These are phyloP conservation scores for Hippolais icterina DNA, from an alignment of 2,113 vertebrate species.

Conservation along the genomic window DNA sequence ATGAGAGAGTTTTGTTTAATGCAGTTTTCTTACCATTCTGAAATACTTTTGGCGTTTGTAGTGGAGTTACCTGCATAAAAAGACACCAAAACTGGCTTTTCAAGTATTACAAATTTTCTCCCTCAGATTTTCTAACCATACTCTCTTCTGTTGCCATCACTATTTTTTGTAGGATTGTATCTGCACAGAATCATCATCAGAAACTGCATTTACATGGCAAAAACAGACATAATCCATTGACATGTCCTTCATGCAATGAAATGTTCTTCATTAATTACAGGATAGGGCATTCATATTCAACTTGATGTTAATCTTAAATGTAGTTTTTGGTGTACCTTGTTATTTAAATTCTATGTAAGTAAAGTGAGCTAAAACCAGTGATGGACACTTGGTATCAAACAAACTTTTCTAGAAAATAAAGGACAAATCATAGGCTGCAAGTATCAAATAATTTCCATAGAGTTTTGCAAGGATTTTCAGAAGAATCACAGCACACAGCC, in stretches of 20 bases:
- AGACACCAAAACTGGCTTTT: not conserved
- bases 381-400: not conserved
- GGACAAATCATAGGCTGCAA: slow-evolving; percentile 4
- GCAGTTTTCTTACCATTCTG: not conserved
- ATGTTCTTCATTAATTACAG: not conserved
- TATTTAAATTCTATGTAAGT: not conserved
- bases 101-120: not conserved
- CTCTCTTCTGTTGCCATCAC: not conserved
- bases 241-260: not conserved
- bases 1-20: not conserved
- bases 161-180: not conserved
- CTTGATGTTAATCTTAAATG: not conserved
- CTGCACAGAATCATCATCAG: not conserved
- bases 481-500: not conserved
- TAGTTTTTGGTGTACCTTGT: not conserved
- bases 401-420: not conserved
- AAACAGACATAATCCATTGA: not conserved
- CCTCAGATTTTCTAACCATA: not conserved
- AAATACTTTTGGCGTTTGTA: not conserved
- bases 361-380: not conserved
- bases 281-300: not conserved
- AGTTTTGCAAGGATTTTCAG: not conserved
- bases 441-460: not conserved
- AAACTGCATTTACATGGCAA: not conserved
- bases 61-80: not conserved